These are phyloP conservation scores for Actinemys pallida DNA, from an alignment of 2,113 vertebrate genomes.

Conservation along the genomic window DNA sequence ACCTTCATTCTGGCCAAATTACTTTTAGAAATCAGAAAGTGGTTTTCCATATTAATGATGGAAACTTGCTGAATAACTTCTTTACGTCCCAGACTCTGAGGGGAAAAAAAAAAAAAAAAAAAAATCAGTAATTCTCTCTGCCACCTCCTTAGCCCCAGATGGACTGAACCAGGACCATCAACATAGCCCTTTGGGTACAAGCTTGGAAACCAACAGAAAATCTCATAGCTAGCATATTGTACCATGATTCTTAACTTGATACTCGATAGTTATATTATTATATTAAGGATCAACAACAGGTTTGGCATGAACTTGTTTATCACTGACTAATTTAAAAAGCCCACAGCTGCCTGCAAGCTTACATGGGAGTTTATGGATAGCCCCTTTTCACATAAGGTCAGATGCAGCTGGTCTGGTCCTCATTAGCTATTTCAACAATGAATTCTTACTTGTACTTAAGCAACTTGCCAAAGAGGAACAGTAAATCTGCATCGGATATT, in stretches of 20 bases:
- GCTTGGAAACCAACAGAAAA: background rate
- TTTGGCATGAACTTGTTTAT: conserved; percentile 60
- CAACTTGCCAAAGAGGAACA: conserved; percentile 52
- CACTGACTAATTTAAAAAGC: conserved; percentile 44
- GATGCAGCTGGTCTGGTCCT: conserved; percentile 64
- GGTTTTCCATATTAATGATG: background rate
- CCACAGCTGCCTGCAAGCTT: conserved; percentile 63
- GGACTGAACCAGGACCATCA: conserved; percentile 46
- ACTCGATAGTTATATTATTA: background rate
- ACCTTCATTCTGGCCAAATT: background rate
- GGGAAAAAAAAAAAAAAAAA: background rate
- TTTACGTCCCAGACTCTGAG: background rate
- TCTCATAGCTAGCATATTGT: background rate
- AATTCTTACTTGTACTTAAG: conserved; percentile 31
- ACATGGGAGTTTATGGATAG: conserved; percentile 44
- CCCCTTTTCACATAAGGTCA: conserved; percentile 51
- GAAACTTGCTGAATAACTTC: background rate
- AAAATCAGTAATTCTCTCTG: background rate
- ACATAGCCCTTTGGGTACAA: conserved; percentile 20
- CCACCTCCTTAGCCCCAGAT: conserved; percentile 56
- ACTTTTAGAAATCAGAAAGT: background rate
- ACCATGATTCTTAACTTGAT: background rate
- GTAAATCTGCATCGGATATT: conserved; percentile 32
- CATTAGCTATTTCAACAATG: conserved; percentile 58
- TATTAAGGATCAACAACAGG: conserved; percentile 15